A percentile compares a stretch with the other conserved stretches of the same genome.
These are phyloP conservation scores for Oriolus oriolus DNA, from an alignment of 2,113 vertebrate species.

Conservation along the genomic window DNA sequence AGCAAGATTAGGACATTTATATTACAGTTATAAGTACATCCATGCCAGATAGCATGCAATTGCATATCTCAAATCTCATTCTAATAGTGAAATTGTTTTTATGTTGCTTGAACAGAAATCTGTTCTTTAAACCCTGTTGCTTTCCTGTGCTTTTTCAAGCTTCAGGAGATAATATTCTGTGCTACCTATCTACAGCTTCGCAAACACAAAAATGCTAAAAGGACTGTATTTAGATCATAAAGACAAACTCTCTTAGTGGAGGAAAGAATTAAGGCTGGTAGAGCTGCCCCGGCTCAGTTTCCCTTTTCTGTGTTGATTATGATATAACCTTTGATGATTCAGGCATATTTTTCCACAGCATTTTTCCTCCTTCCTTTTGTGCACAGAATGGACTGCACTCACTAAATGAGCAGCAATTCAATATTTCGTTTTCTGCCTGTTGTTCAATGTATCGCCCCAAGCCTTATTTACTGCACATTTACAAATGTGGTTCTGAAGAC, in stretches of 20 bases:
- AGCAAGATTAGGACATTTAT: neutral
- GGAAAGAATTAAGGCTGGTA: neutral
- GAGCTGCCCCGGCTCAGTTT: neutral
- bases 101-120: neutral
- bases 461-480: conserved; percentile 23
- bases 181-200: neutral
- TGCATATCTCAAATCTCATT: neutral
- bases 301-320: neutral
- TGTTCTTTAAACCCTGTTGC: neutral
- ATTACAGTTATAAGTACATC: neutral
- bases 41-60: neutral
- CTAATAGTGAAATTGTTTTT: neutral
- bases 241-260: neutral
- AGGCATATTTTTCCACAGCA: neutral
- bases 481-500: neutral
- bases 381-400: neutral
- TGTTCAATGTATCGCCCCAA: neutral
- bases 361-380: neutral
- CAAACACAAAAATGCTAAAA: neutral
- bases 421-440: neutral
- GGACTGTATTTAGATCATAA: neutral
- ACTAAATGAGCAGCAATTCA: neutral
- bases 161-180: neutral
- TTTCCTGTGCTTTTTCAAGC: neutral
- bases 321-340: neutral